Conservation (phyloP, 2,888 invertebrate species). For the Drosophila limbata region DNA sequence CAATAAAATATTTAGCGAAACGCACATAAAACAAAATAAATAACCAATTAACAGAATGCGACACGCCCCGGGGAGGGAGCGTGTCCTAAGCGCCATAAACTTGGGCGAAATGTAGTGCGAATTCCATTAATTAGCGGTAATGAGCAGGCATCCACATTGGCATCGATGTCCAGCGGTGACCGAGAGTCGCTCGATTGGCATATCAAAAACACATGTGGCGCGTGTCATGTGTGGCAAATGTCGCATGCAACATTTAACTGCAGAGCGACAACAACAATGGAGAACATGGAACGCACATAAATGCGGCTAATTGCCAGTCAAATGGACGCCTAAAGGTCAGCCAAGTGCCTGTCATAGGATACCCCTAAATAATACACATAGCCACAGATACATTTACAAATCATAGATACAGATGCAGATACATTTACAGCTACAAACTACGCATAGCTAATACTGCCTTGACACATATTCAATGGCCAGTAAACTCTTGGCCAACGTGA, state of each 20-base stretch:
- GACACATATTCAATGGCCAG: slow-evolving; percentile 42
- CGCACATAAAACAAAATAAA: slow-evolving; percentile 69
- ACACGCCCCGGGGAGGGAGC: slow-evolving; percentile 18
- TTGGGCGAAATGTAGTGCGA: slow-evolving; percentile 73
- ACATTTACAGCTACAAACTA: slow-evolving; percentile 6
- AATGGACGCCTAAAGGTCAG: too few species aligned
- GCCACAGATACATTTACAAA: slow-evolving; percentile 7
- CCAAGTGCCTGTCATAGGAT: too few species aligned
- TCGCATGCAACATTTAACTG: slow-evolving; percentile 81
- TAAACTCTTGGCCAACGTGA: slow-evolving; percentile 32
- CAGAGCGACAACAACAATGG: slow-evolving; percentile 31
- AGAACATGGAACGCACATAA: slow-evolving; percentile 59
- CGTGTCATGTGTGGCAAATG: slow-evolving; percentile 71
- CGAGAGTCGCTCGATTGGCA: slow-evolving; percentile 54
- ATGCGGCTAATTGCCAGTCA: slow-evolving; percentile 64
- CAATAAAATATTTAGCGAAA: slow-evolving; percentile 22
- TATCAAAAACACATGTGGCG: slow-evolving; percentile 73
- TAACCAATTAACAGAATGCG: slow-evolving; percentile 65
- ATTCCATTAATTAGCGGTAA: slow-evolving; percentile 79
- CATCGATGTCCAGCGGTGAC: slow-evolving; percentile 6
- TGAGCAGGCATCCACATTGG: slow-evolving; percentile 29
- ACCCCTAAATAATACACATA: not conserved
- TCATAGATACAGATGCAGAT: not conserved
- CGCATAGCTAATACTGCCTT: slow-evolving; percentile 49
- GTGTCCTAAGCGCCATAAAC: slow-evolving; percentile 42